Conservation (phyloP, 2,888 invertebrate species). For the Carpatolechia fugitivella region DNA sequence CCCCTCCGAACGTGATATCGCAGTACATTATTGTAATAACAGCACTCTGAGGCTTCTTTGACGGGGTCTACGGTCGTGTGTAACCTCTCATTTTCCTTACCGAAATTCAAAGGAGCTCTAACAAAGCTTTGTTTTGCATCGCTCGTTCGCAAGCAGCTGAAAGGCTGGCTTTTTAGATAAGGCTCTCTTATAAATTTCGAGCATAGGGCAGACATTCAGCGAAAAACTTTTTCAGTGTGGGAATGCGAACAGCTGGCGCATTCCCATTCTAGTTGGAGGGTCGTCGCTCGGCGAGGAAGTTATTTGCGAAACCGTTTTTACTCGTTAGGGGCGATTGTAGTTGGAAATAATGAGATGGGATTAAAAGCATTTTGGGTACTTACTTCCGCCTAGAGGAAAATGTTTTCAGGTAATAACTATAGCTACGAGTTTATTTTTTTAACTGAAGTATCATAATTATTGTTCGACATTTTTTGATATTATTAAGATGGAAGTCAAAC, state of each 20-base stretch:
- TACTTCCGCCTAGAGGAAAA: too few relatives aligned
- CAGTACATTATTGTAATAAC: constrained; percentile 75
- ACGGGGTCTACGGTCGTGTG: constrained; percentile 59
- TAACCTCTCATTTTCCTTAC: constrained; percentile 77
- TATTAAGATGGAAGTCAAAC: too few relatives aligned
- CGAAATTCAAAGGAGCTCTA: constrained; percentile 76
- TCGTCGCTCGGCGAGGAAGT: constrained; percentile 47
- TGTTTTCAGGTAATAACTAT: too few relatives aligned
- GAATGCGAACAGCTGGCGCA: constrained; percentile 63
- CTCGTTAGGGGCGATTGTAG: constrained; percentile 38
- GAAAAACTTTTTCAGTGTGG: constrained; percentile 67
- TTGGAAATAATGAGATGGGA: constrained; percentile 21
- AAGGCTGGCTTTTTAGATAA: constrained; percentile 77
- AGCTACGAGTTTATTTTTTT: too few relatives aligned
- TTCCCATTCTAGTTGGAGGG: constrained; percentile 59
- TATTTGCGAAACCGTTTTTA: constrained; percentile 49
- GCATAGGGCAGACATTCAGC: constrained; percentile 59
- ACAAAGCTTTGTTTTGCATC: constrained; percentile 79
- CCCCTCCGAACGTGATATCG: constrained; percentile 61
- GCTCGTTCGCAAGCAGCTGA: constrained; percentile 67
- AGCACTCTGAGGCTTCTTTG: constrained; percentile 68
- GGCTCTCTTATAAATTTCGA: constrained; percentile 72
- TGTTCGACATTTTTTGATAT: too few relatives aligned
- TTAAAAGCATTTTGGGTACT: not conserved
- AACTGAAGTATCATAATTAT: too few relatives aligned